Base-by-base conservation (phyloP, 2,888 invertebrate genomes). In the Mycalesis mineus region DNA sequence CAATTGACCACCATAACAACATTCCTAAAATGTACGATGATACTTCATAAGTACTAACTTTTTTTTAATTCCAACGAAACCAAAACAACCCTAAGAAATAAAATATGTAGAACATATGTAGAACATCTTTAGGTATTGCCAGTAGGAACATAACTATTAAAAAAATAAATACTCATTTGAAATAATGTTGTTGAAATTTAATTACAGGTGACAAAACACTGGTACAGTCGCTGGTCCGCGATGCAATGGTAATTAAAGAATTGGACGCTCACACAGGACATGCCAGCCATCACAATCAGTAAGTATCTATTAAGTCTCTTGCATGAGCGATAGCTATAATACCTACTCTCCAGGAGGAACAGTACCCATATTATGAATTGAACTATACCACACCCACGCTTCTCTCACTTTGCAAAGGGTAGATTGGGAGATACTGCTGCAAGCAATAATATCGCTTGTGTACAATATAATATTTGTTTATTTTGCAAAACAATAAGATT, bases 241-340 rank as follows among this genome's bases (percentile, higher is more conserved):
- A 97, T 81, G 97, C 97, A 42, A 94, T 95, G 92, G 95, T 96
- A 69, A 97, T 97, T 40, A 95, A 96, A 86, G 95, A 94, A 74
- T 92, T 96, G 78, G 95, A 95, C 86, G 91, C 93, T 63, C 92
- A 91, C 81, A 91, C 88, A 65, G 91, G 92, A 85, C 91, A 92
- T 64, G 92, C 93, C 56, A 94, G 92, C 73, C 93, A 94, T 62
- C 93, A 94, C 72, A 93, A 93, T 73, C 94, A 95, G 96, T 96
- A 94, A 94, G 96, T 94, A 73, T 61, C 39, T 28, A 31, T 65
- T 45, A 49, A 51, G 62, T 60, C 39, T 56, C 48, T 13, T 79
- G 87, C 86, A 87, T 82, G 84, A 49, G 39, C 62, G 64, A 59
- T 57, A 61, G 71, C 71, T 70, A 49, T 53, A 39, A 59, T 41